phyloP scores from a whole-genome alignment of 2,797 vertebrate genomes.

The Falco columbarius region DNA sequence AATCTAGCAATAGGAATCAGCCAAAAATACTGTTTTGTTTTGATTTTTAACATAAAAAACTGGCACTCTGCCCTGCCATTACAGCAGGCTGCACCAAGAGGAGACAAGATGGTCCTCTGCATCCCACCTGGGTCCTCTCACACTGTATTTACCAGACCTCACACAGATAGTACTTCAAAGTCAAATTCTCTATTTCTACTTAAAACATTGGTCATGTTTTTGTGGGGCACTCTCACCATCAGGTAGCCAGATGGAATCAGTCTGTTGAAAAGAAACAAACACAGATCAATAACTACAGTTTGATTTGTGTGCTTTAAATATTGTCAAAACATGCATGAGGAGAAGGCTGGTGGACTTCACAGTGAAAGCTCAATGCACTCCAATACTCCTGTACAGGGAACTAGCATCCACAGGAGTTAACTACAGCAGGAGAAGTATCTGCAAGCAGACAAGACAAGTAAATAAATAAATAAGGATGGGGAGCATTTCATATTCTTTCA shows the following conservation, averaged over 20 bases:
- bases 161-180: not conserved
- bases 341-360: constrained; percentile 53
- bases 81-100: not conserved
- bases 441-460: constrained; percentile 35
- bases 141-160: not conserved
- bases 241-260: constrained; percentile 68
- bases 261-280: constrained; percentile 57
- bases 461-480: constrained; percentile 37
- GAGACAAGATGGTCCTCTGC: not conserved
- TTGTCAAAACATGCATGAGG: constrained; percentile 15
- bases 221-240: constrained; percentile 29
- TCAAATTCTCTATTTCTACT: not conserved
- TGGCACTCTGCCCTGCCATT: not conserved
- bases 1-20: not conserved
- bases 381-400: not conserved
- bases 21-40: not conserved
- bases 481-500: constrained; percentile 12
- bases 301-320: constrained; percentile 48
- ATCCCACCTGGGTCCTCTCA: not conserved
- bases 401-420: constrained; percentile 38
- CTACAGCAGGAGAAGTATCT: constrained; percentile 12
- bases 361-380: not conserved
- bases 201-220: constrained; percentile 35
- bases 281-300: constrained; percentile 34
- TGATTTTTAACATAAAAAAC: not conserved